Percentiles rank a stretch among this genome's conserved stretches.
Conservation (phyloP, 1,140 invertebrate genomes). For the Stegodyphus dumicola region DNA sequence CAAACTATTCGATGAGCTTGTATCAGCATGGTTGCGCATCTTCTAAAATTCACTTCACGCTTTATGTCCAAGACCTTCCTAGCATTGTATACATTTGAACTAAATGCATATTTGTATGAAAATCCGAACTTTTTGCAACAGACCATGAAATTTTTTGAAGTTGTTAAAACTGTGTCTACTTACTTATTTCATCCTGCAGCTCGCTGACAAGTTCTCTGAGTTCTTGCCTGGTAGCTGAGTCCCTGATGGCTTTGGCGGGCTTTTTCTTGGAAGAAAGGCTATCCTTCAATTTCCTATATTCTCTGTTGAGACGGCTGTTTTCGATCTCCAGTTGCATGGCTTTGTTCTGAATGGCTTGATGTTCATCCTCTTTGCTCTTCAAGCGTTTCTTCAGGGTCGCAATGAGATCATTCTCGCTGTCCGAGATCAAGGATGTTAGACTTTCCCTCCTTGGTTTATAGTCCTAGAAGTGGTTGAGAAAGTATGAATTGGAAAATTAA, state of each 20-base stretch:
- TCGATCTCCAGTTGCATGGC: constrained; percentile 64
- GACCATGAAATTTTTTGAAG: no score
- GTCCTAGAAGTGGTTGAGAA: neutral
- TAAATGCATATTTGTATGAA: no score
- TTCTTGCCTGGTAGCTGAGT: constrained; percentile 77
- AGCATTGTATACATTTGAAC: no score
- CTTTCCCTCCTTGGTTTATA: constrained; percentile 67
- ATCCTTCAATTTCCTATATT: constrained; percentile 68
- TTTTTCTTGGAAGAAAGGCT: constrained; percentile 73
- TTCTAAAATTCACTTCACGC: no score
- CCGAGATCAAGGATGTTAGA: constrained; percentile 44
- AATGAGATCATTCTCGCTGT: constrained; percentile 62
- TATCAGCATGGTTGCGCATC: no score
- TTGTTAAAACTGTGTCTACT: constrained; percentile 44
- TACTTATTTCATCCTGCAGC: constrained; percentile 82
- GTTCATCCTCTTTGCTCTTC: constrained; percentile 68
- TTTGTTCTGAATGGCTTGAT: constrained; percentile 66
- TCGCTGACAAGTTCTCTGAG: constrained; percentile 83
- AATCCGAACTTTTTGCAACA: no score
- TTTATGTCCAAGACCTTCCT: no score
- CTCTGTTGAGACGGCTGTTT: constrained; percentile 70
- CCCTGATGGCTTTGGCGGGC: constrained; percentile 77
- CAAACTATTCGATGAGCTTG: no score
- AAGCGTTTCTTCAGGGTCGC: constrained; percentile 71
- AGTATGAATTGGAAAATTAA: neutral